Base-by-base conservation (phyloP, 2,113 vertebrate species). In the Hystrix brachyura region DNA sequence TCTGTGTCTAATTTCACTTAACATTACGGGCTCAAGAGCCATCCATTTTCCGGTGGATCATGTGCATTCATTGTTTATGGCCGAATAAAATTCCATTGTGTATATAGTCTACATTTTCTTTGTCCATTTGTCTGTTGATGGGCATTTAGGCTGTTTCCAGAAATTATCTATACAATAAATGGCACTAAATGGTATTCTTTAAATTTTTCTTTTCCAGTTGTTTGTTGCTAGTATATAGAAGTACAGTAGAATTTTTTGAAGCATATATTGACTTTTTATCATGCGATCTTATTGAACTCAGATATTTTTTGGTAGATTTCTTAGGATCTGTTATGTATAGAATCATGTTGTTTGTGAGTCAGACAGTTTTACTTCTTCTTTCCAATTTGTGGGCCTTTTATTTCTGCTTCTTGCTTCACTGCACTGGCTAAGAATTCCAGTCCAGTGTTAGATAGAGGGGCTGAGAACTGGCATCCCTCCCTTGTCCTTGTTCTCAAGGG, bases 171-270 rank as follows among this genome's bases (percentile, higher is more conserved):
- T 48, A 38, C 38, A 14, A 46, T 48, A 46, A 76, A 48, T 48
- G 72, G 48, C 18, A 48, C 72, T 81, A 65, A 91, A 69, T 76
- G 12, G 3, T 76, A 71, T 88, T 84, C 32, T 89, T 81, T 43
- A 96, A 72, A 55, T 46, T 82, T 91, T 92, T 79, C n/a, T 79
- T 91, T 93, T 86, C 17, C n/a, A 87, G 4, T 80, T 79, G 8
- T 81, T 87, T 76, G 21, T 79, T 95, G 69, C 38, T 62, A 88
- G 25, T 79, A 23, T 25, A 11, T 88, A 53, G 69, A 91, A 51
- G 59, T 79, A 34, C 23, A 23, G 25, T 67, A 64, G 19, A 38
- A 11, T 84, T 79, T 85, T 32, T 84, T 32, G 55, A 38, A 86
- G 38, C 29, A 51, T 64, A 51, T 32, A 43, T 57, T 78, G 67